Evolutionary conservation across 1,140 invertebrate species (phyloP), one percentile per base, ranked within the genome.

Genomic region (Ips typographus): DNA sequence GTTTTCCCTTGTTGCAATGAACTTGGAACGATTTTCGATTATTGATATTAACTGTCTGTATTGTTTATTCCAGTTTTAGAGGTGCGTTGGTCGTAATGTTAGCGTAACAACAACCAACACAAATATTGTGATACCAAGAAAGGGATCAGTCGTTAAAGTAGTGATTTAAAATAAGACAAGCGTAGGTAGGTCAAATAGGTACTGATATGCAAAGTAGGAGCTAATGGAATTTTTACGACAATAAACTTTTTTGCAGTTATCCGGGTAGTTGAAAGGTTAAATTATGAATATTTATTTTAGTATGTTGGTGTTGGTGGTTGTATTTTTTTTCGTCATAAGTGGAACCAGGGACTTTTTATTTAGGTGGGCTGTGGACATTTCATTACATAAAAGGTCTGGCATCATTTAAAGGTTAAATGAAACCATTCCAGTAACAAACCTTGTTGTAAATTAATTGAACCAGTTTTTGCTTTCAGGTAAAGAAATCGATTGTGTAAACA

Each of bases 71-170:
- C 6, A 49, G 22, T 49, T 22, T 22, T 22, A 22, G 22, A 22
- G 22, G 22, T 49, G 44, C 44, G 44, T 49, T 49, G 44, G 44
- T 49, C 22, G 22, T 49, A 49, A 49, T 49, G 44, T 49, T 49
- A 49, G 44, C 44, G 6, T 49, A 49, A 49, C 44, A 49, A 49
- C 44, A 49, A 49, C 6, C 44, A 49, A 49, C 44, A 8, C 22
- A 22, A 22, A 22, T 22, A 22, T 22, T 22, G 22, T 49, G 7
- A 22, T 49, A 49, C 44, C 44, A 49, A 49, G 44, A 49, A 49
- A 49, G 44, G 44, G 44, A 49, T 49, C 44, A 49, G 44, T 49
- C 44, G 44, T 49, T 49, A 49, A 49, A 49, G 44, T 49, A 49
- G 22, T 49, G 44, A 49, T 8, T 49, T 49, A 49, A 49, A 22